phyloP scores from a whole-genome alignment of 2,113 vertebrate genomes.

The Eurypyga helias region DNA sequence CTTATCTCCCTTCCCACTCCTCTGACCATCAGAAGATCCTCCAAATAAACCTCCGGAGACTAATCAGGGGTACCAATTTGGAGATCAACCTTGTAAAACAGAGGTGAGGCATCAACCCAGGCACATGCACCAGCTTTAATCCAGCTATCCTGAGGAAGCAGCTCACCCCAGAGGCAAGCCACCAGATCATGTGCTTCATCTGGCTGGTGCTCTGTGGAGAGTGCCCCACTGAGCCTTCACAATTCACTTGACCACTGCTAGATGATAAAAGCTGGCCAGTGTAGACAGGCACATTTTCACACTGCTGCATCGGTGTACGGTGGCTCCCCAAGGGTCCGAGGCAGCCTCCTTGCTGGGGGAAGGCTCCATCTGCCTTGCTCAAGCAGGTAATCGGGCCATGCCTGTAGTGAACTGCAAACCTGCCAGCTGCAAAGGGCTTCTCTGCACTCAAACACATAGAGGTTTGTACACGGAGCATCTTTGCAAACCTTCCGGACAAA shows the following conservation, averaged over 20 bases:
- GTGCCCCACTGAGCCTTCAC: not conserved
- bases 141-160: not conserved
- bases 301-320: rapidly evolving
- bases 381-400: not conserved
- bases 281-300: not conserved
- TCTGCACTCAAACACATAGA: not conserved
- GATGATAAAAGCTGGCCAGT: not conserved
- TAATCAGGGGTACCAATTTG: not conserved
- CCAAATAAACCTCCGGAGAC: not conserved
- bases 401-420: not conserved
- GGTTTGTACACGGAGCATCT: not conserved
- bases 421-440: not conserved
- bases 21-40: not conserved
- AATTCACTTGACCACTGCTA: not conserved
- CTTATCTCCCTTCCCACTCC: not conserved
- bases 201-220: not conserved
- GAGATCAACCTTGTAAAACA: not conserved
- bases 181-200: not conserved
- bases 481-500: not conserved
- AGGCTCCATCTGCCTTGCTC: not conserved
- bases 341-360: not conserved
- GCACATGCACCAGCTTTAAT: not conserved
- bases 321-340: not conserved
- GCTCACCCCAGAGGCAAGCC: not conserved
- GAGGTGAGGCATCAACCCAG: not conserved